Conservation (phyloP, 2,888 invertebrate species). For the Caenorhabditis sp. region DNA sequence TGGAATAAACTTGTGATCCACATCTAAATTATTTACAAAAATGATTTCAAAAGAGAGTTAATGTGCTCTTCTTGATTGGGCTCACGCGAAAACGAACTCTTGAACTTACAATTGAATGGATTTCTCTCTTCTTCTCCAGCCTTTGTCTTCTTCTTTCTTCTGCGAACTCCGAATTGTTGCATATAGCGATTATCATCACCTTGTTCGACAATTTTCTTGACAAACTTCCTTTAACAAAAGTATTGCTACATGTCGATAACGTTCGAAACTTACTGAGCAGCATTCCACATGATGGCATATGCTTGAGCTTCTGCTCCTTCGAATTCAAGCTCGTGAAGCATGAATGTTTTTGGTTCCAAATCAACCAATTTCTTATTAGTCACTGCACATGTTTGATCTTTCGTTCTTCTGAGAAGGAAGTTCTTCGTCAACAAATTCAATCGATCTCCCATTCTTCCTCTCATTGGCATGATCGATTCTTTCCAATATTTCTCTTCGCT, state of each 20-base stretch:
- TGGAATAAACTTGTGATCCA: too few species aligned
- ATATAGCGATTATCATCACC: conserved; percentile 20
- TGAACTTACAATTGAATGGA: conserved; percentile 50
- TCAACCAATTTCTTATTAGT: conserved; percentile 71
- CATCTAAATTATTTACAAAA: too few species aligned
- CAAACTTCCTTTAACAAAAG: conserved; percentile 63
- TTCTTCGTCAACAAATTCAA: conserved; percentile 86
- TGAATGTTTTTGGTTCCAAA: conserved; percentile 64
- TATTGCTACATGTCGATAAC: neutral
- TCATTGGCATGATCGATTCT: conserved; percentile 81
- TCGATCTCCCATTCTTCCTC: conserved; percentile 74
- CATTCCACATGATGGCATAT: conserved; percentile 68
- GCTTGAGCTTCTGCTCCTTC: conserved; percentile 68
- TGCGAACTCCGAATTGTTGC: conserved; percentile 18
- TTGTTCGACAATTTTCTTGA: conserved; percentile 56
- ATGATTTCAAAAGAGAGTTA: too few species aligned
- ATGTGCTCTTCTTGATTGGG: too few species aligned
- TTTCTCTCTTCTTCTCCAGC: conserved; percentile 44
- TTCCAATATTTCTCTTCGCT: conserved; percentile 90
- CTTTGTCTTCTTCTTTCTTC: conserved; percentile 17
- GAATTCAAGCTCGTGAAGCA: conserved; percentile 68
- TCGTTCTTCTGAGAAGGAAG: conserved; percentile 87
- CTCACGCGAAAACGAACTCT: too few species aligned
- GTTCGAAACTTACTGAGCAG: conserved; percentile 47
- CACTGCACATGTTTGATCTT: conserved; percentile 76